Evolutionary conservation across 2,113 vertebrate species (phyloP), one percentile per base, ranked within the genome.

Genomic region (Brachypteracias leptosomus): DNA sequence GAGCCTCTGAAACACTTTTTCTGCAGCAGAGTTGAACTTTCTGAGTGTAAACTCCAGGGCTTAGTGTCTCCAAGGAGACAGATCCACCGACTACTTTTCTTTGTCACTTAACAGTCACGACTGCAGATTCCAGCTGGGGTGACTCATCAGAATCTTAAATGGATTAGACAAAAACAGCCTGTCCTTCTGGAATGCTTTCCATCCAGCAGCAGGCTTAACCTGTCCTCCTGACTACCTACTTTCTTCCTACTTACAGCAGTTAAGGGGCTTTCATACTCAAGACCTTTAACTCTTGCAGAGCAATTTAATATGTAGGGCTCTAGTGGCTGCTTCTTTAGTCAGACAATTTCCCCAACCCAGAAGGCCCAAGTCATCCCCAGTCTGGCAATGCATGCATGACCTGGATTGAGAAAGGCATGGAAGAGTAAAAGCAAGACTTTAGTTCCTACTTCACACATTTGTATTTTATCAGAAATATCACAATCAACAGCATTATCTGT

Each of bases 121-220:
- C 94, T 96, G 66, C 68, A 73, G 89, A 89, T 96, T 96, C 91
- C 93, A 93, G 91, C 91, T 95, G 94, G 74, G 95, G 59, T 84
- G 87, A 96, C 87, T 88, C 94, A 97, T 90, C 76, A 95, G 80
- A 97, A 96, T 88, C 89, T 92, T 94, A 94, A 96, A 91, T 31
- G 83, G 87, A 90, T 72, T 93, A 81, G 68, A 89, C 89, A 90
- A 91, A 96, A 94, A 21, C 67, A 92, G 91, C 88, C 42, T 40
- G 91, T 79, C 92, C 95, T 96, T 94, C 77, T 91, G 75, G 85
- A 95, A 66, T 24, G 59, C 79, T 38, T 75, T 58, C 75, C 10
- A 33, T 58, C 63, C 76, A 61, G 78, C 71, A 71, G 88, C 68
- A 89, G 46, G 65, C 81, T 93, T 80, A 82, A 78, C 79, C 76